Evolutionary conservation across 2,797 vertebrate genomes (phyloP).

Genomic region (Chromobotia macracanthus): DNA sequence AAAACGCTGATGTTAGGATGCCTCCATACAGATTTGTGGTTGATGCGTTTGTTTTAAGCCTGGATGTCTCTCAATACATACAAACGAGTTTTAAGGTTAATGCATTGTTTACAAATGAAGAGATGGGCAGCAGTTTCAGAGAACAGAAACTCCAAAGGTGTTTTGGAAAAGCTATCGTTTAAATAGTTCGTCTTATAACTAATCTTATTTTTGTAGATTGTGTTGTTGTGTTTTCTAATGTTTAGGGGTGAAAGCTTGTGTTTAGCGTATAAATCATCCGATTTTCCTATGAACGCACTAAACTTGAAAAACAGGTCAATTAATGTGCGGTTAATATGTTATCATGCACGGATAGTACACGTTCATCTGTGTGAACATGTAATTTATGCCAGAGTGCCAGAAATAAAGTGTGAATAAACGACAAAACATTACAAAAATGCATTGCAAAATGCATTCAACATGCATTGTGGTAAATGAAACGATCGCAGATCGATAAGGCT

Average conservation of each 20-base stretch:
- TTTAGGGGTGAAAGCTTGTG: background rate
- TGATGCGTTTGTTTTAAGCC: background rate
- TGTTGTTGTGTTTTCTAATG: background rate
- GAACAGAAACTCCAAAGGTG: background rate
- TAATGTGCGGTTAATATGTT: background rate
- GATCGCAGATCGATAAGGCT: too few relatives aligned
- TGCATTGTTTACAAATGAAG: background rate
- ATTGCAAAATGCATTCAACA: too few relatives aligned
- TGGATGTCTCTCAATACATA: background rate
- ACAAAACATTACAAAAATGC: background rate
- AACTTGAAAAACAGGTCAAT: conserved; percentile 43
- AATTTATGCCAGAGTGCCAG: background rate
- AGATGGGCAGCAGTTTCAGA: background rate
- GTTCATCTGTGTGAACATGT: background rate
- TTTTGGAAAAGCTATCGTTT: background rate
- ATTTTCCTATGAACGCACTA: conserved; percentile 3
- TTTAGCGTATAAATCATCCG: background rate
- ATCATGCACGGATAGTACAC: background rate
- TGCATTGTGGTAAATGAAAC: too few relatives aligned
- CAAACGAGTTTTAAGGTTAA: background rate
- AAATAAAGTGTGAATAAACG: background rate
- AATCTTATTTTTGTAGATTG: background rate
- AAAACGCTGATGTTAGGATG: background rate
- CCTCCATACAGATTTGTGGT: background rate
- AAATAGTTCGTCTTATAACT: too few relatives aligned